These are phyloP conservation scores for Zosterops borbonicus DNA, from an alignment of 2,113 vertebrate species.

Conservation along the genomic window DNA sequence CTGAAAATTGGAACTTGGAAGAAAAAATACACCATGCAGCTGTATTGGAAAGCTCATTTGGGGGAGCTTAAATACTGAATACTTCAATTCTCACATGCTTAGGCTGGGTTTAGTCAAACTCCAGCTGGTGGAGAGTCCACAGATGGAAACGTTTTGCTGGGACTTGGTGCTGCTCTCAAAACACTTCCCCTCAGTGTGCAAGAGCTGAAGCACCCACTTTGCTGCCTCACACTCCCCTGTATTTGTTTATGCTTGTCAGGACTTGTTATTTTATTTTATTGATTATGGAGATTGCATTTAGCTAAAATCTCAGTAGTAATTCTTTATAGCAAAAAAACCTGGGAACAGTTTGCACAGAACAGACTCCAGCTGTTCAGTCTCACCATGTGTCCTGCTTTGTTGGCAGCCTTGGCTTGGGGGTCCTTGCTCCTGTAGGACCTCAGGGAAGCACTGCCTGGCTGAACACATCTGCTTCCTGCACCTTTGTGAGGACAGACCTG, in stretches of 20 bases:
- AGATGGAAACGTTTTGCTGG: neutral
- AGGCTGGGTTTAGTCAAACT: neutral
- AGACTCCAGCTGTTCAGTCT: neutral
- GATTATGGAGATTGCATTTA: neutral
- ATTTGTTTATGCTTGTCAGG: neutral
- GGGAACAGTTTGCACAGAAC: neutral
- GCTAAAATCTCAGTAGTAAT: neutral
- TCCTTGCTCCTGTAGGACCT: neutral
- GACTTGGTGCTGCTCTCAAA: neutral
- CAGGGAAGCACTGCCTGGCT: neutral
- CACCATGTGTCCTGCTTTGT: neutral
- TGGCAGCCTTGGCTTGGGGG: rapidly evolving
- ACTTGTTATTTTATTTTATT: neutral
- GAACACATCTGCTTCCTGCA: neutral
- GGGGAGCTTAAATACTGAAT: neutral
- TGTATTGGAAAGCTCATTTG: neutral
- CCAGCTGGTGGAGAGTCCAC: neutral
- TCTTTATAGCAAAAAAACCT: neutral
- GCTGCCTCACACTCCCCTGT: rapidly evolving
- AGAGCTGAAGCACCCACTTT: neutral
- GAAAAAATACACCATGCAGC: neutral
- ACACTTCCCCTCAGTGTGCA: rapidly evolving
- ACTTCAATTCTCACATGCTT: neutral
- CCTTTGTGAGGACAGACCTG: neutral
- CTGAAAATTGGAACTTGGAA: neutral